Evolutionary conservation across 2,888 invertebrate species (phyloP).

Genomic region (Frankliniella intonsa): DNA sequence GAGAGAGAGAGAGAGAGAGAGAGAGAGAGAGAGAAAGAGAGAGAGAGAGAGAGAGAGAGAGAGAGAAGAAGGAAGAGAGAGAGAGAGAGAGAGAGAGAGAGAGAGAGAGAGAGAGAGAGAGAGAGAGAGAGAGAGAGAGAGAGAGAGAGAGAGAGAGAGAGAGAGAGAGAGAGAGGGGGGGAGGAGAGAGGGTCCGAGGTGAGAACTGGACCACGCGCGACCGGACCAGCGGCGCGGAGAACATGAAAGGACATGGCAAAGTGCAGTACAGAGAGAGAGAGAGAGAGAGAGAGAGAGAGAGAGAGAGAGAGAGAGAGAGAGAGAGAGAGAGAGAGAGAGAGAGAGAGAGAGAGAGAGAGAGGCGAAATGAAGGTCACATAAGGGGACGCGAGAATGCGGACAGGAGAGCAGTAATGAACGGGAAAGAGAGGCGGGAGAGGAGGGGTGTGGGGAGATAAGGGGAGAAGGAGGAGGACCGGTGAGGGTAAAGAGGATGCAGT

Average conservation of each 20-base stretch:
- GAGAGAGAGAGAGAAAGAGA: neutral
- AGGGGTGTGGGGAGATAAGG: no score
- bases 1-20: no score
- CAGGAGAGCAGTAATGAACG: no score
- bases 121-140: conserved; percentile 4
- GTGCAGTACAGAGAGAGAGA: neutral
- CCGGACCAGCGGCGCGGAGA: no score
- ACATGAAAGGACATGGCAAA: no score
- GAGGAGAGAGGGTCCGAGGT: neutral
- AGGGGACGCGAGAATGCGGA: no score
- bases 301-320: neutral
- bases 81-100: conserved; percentile 16
- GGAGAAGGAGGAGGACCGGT: no score
- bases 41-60: neutral
- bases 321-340: conserved; percentile 16
- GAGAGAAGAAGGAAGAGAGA: neutral
- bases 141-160: neutral
- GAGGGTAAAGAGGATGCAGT: neutral
- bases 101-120: conserved; percentile 19
- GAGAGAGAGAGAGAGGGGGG: conserved; percentile 9
- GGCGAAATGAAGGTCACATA: neutral
- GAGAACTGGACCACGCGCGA: no score
- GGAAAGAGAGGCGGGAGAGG: no score
- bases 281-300: neutral
- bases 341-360: conserved; percentile 19